Conservation (phyloP, 2,797 vertebrate genomes). For the Psittacula derbiana region DNA sequence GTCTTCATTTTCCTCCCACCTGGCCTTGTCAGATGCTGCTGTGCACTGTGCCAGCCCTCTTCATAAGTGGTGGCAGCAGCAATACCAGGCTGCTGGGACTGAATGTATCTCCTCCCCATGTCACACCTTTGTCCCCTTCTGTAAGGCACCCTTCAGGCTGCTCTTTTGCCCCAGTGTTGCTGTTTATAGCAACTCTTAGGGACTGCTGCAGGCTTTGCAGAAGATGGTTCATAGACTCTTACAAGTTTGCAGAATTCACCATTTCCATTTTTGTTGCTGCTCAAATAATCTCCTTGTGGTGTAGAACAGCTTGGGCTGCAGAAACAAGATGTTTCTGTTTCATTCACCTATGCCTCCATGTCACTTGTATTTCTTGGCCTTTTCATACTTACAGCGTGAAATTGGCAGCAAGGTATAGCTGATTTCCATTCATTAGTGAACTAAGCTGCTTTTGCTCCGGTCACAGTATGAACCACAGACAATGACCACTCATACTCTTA, state of each 20-base stretch:
- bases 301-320: neutral
- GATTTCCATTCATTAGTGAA: neutral
- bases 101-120: neutral
- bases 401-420: neutral
- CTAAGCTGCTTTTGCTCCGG: neutral
- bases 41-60: neutral
- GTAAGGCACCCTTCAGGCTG: neutral
- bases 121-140: neutral
- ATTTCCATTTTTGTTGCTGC: neutral
- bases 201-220: neutral
- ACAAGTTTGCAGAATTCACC: neutral
- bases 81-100: neutral
- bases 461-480: neutral
- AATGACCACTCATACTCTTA: neutral
- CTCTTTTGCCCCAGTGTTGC: neutral
- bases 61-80: neutral
- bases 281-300: neutral
- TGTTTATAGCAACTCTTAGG: neutral
- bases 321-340: neutral
- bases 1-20: neutral
- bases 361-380: neutral
- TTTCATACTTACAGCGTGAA: neutral
- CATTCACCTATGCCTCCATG: neutral
- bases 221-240: neutral
- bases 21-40: neutral